phyloP scores from a whole-genome alignment of 2,888 invertebrate species.

The Magallana nippona region DNA sequence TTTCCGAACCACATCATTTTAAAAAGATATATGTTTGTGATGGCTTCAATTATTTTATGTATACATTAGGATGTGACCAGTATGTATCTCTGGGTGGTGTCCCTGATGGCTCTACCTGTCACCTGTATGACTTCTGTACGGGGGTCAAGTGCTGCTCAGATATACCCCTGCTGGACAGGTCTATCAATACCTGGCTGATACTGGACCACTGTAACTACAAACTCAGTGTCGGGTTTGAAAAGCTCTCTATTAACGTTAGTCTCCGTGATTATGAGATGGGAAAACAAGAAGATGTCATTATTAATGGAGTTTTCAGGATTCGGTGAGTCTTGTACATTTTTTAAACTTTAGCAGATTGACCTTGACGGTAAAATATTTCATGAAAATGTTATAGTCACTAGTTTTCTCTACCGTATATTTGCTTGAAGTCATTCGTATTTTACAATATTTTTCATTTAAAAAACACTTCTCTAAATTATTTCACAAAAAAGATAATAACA shows the following conservation, averaged over 20 bases:
- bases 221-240: conserved; percentile 53
- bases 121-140: conserved; percentile 51
- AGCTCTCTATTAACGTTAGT: conserved; percentile 44
- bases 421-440: too few relatives aligned
- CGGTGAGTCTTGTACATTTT: too few relatives aligned
- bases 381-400: too few relatives aligned
- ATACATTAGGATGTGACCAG: conserved; percentile 39
- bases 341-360: too few relatives aligned
- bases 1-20: too few relatives aligned
- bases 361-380: too few relatives aligned
- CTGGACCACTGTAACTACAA: conserved; percentile 52
- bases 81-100: conserved; percentile 20
- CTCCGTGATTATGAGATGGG: conserved; percentile 56
- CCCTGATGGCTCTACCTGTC: conserved; percentile 43
- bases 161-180: conserved; percentile 45
- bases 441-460: too few relatives aligned
- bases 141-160: conserved; percentile 52
- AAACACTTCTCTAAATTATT: too few relatives aligned
- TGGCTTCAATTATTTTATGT: too few relatives aligned
- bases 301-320: conserved; percentile 53
- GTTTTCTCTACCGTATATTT: too few relatives aligned
- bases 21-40: too few relatives aligned
- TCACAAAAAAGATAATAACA: too few relatives aligned
- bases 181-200: conserved; percentile 48
- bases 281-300: conserved; percentile 47